Conservation (phyloP, 2,797 vertebrate species). For the Alexandromys oeconomus region DNA sequence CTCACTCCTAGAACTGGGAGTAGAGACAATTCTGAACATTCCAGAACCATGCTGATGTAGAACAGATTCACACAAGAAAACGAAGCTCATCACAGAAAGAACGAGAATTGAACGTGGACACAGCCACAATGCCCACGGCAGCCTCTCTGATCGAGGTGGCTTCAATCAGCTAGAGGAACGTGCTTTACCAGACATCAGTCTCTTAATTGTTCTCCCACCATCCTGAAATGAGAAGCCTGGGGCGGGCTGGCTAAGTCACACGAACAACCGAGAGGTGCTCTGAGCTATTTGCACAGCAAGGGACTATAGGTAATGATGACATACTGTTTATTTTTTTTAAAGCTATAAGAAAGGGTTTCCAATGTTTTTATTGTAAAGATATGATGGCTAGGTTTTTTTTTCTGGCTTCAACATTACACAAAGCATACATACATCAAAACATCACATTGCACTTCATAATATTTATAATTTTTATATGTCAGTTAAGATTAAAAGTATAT, state of each 20-base stretch:
- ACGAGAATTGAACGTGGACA: not conserved
- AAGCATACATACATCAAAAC: not conserved
- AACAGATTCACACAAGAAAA: not conserved
- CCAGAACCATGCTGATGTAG: not conserved
- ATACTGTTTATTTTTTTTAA: not conserved
- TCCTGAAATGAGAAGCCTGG: not conserved
- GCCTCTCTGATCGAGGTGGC: not conserved
- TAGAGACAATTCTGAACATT: not conserved
- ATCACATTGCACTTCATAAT: not conserved
- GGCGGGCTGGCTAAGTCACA: not conserved
- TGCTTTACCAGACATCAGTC: not conserved
- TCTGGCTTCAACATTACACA: not conserved
- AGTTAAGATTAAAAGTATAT: not conserved
- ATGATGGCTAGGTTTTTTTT: not conserved
- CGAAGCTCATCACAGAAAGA: not conserved
- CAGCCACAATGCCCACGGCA: not conserved
- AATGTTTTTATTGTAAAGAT: conserved; percentile 15
- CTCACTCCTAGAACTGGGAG: not conserved
- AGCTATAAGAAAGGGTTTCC: not conserved
- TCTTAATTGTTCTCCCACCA: not conserved
- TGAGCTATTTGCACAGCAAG: not conserved
- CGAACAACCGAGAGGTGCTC: not conserved
- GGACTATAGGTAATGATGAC: not conserved
- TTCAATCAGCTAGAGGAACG: not conserved
- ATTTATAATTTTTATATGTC: not conserved